Evolutionary conservation across 30 jellyfish, hydroid and myxozoan species (phyloP).

Genomic region (Rhopilema esculentum): DNA sequence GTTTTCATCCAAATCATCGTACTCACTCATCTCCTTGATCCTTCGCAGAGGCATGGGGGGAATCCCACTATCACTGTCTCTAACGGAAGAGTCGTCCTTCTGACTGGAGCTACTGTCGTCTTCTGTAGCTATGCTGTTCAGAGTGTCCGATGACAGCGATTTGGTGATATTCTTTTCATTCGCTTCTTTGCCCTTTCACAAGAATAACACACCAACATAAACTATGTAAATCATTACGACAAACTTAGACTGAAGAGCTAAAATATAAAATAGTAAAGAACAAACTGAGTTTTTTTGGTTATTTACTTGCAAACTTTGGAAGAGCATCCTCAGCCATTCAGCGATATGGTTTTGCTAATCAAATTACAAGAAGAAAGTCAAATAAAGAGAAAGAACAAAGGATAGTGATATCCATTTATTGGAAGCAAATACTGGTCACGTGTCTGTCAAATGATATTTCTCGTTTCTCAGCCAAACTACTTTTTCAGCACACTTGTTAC

Average conservation of each 20-base stretch:
- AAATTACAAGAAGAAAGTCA: too few species aligned
- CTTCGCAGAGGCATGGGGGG: constrained; percentile 99
- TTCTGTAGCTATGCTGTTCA: constrained; percentile 79
- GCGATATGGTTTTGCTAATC: too few species aligned
- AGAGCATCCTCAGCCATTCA: too few species aligned
- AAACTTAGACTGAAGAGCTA: background rate
- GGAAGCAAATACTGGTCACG: too few species aligned
- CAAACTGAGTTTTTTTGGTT: too few species aligned
- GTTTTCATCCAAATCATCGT: constrained; percentile 59
- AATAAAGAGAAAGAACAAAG: too few species aligned
- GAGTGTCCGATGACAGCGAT: constrained; percentile 88
- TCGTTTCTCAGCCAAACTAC: too few species aligned
- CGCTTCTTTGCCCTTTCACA: constrained; percentile 29
- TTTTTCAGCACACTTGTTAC: too few species aligned
- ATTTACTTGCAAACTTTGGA: too few species aligned
- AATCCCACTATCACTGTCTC: constrained; percentile 87
- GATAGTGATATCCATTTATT: too few species aligned
- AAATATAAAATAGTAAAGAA: background rate
- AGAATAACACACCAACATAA: background rate
- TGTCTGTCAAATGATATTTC: too few species aligned
- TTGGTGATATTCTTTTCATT: constrained; percentile 52
- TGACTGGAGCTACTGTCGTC: constrained; percentile 81
- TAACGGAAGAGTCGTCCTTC: constrained; percentile 79
- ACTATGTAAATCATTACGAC: background rate
- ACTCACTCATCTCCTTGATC: constrained; percentile 89